Conservation (phyloP, 2,113 vertebrate species). For the Hydrochoerus hydrochaeris region DNA sequence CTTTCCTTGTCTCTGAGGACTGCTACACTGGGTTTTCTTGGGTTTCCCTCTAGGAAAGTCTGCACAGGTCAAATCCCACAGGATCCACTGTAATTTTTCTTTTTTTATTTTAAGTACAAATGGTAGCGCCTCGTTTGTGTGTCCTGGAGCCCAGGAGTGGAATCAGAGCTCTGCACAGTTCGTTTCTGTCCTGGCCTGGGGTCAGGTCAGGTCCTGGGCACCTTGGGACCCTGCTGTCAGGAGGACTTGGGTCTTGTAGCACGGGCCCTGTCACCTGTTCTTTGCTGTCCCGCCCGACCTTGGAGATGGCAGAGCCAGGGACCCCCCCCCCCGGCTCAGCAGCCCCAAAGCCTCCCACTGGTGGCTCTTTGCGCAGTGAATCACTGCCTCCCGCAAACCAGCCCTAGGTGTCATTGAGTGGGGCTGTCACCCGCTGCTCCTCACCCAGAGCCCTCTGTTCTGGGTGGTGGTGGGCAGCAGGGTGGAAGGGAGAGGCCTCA, state of each 20-base stretch:
- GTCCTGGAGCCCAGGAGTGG: not conserved
- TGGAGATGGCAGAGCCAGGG: not conserved
- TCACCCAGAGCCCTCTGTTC: not conserved
- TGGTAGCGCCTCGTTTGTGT: no score
- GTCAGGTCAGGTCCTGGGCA: not conserved
- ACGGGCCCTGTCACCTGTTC: not conserved
- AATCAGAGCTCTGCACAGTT: not conserved
- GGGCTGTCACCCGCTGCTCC: not conserved
- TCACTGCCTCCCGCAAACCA: not conserved
- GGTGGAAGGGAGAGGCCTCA: conserved; percentile 78
- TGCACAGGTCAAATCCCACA: not conserved
- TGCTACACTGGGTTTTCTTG: not conserved
- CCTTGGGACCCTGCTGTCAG: not conserved
- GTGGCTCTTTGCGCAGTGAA: not conserved
- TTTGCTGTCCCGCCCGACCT: not conserved
- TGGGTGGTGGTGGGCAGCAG: not conserved
- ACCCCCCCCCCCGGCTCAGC: not conserved
- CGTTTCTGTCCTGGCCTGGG: not conserved
- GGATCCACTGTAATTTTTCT: not conserved
- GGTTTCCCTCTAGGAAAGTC: not conserved
- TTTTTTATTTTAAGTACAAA: conserved; percentile 18
- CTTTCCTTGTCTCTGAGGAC: not conserved
- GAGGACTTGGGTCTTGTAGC: not conserved
- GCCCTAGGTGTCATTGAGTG: not conserved
- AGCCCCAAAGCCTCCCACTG: not conserved